These are phyloP conservation scores for Clarias pachynema DNA, from an alignment of 2,797 vertebrate genomes.

Conservation along the genomic window DNA sequence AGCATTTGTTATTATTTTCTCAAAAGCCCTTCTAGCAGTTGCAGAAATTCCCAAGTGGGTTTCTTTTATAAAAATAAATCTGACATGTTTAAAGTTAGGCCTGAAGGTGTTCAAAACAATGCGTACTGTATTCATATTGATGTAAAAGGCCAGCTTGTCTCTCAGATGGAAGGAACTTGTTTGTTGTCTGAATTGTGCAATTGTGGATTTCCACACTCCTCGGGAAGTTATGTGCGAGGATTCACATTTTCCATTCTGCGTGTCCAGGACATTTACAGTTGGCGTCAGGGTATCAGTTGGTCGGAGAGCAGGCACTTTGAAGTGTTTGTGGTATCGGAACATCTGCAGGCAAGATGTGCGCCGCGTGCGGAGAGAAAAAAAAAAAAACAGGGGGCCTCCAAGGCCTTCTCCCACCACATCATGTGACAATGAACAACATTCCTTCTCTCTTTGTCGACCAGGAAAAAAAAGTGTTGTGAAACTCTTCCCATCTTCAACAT, in stretches of 20 bases:
- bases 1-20: constrained; percentile 1
- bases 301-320: constrained; percentile 97
- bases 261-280: constrained; percentile 98
- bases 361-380: constrained; percentile 15
- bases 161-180: constrained; percentile 16
- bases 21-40: not conserved
- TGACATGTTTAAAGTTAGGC: not conserved
- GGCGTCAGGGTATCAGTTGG: constrained; percentile 96
- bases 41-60: not conserved
- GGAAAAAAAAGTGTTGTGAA: constrained; percentile 37
- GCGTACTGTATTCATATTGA: constrained; percentile 22
- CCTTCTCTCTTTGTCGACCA: constrained; percentile 81
- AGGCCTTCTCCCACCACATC: constrained; percentile 81
- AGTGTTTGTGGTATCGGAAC: constrained; percentile 95
- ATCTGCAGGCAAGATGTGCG: constrained; percentile 98
- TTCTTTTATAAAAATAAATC: not conserved
- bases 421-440: constrained; percentile 94
- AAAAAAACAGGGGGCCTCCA: constrained; percentile 63
- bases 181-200: constrained; percentile 34
- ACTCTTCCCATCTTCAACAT: constrained; percentile 42
- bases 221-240: constrained; percentile 64
- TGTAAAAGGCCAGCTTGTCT: constrained; percentile 15
- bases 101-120: constrained; percentile 49
- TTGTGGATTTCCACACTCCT: constrained; percentile 42
- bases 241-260: constrained; percentile 91